Evolutionary conservation across 2,797 vertebrate genomes (phyloP).

Genomic region (Babyrousa celebensis): DNA sequence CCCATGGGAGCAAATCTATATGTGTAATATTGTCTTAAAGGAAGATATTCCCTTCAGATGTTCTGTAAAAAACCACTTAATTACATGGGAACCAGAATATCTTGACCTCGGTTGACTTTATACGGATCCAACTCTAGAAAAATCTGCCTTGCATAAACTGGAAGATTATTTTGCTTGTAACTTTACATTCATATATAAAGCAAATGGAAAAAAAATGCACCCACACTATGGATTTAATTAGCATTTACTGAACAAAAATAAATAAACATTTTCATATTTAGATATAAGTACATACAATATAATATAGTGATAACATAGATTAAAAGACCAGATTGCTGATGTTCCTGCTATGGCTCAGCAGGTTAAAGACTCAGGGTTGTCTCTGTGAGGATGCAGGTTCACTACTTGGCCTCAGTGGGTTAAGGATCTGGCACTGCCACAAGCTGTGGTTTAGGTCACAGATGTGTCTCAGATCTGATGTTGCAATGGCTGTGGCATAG

Average conservation of each 20-base stretch:
- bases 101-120: neutral
- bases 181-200: neutral
- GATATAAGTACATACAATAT: neutral
- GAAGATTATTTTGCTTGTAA: slow-evolving; percentile 17
- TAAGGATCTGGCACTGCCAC: too few relatives aligned
- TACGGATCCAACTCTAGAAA: neutral
- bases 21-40: neutral
- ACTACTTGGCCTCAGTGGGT: too few relatives aligned
- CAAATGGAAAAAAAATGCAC: neutral
- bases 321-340: neutral
- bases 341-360: too few relatives aligned
- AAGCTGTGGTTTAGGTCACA: too few relatives aligned
- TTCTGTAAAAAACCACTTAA: neutral
- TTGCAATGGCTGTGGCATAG: too few relatives aligned
- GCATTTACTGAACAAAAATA: neutral
- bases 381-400: too few relatives aligned
- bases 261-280: neutral
- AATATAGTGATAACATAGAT: neutral
- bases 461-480: too few relatives aligned
- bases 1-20: neutral
- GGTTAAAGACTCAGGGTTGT: too few relatives aligned
- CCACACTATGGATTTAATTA: neutral
- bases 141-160: neutral
- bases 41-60: neutral
- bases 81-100: neutral